Conservation (phyloP, 2,797 vertebrate genomes). For the Lutjanus campechanus region DNA sequence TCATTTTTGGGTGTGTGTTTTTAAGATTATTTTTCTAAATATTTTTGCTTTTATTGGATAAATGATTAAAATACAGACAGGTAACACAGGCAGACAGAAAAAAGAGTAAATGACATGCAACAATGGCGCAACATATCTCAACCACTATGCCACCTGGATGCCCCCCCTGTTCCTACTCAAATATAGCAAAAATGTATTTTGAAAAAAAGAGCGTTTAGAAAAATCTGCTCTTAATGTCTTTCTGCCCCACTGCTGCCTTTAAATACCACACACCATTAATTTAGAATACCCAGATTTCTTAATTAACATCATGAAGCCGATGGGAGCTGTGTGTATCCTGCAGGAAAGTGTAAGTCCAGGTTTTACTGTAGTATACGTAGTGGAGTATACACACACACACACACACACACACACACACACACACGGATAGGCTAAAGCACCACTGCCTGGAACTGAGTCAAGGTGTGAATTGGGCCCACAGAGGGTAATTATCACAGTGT, state of each 20-base stretch:
- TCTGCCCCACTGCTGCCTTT: not conserved
- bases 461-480: conserved; percentile 43
- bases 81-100: not conserved
- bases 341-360: not conserved
- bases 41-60: not conserved
- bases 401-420: not conserved
- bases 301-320: conserved; percentile 16
- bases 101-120: not conserved
- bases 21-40: not conserved
- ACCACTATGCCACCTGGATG: not conserved
- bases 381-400: not conserved
- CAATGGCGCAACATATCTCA: not conserved
- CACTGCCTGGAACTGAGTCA: conserved; percentile 38
- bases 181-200: not conserved
- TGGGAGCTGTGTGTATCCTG: conserved; percentile 13
- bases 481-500: conserved; percentile 61
- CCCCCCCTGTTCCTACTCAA: not conserved
- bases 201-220: not conserved
- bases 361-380: not conserved
- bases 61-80: not conserved
- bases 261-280: not conserved
- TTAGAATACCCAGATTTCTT: conserved; percentile 13
- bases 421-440: conserved; percentile 25
- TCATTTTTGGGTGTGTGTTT: not conserved
- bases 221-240: not conserved